Base-by-base conservation (phyloP, 1,140 invertebrate species). In the Ips typographus region DNA sequence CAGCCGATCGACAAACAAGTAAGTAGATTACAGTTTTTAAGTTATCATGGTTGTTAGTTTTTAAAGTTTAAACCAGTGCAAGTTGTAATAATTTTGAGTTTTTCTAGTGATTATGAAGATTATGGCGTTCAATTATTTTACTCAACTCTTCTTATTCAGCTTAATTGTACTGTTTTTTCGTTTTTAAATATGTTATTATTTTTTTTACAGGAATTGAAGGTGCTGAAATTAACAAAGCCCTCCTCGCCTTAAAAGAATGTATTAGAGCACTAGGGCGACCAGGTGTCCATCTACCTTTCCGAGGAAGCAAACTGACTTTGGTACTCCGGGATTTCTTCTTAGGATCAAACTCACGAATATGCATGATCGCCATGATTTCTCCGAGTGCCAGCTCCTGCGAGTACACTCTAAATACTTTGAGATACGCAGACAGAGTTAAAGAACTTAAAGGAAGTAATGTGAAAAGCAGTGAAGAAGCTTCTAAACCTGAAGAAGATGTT, bases 321-420 rank as follows among this genome's bases (percentile, higher is more conserved):
- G 90, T 92, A 4, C 80, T 92, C 38, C 81, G 89, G 66, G 91
- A 92, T 79, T 90, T 89, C 1, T 92, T 92, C 75, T 87, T 90
- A 56, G 89, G 89, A 40, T 86, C 89, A 49, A 91, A 91, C 77
- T 88, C 88, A 7, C 83, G 85, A 70, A 91, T 89, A 1, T 92
- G 90, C 77, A 92, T 92, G 90, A 94, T 94, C 75, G 91, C 92
- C n/a, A 94, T 92, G 86, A 89, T 94, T 53, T 91, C 89, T 68
- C 92, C 91, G 22, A 88, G 88, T 4, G 84, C 91, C 74, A 83
- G 82, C 65, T 90, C 89, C 2, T 91, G 91, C 81, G 92, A 94
- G 80, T 89, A 93, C 79, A 91, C 90, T 3, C 79, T 94, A 6
- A 94, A 94, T 77, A 94, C 92, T 4, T 80, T 94, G 36, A 81